Percentiles rank a stretch among this genome's conserved stretches.
Evolutionary conservation across 1,140 invertebrate genomes (phyloP).

Genomic region (Babylonia areolata): DNA sequence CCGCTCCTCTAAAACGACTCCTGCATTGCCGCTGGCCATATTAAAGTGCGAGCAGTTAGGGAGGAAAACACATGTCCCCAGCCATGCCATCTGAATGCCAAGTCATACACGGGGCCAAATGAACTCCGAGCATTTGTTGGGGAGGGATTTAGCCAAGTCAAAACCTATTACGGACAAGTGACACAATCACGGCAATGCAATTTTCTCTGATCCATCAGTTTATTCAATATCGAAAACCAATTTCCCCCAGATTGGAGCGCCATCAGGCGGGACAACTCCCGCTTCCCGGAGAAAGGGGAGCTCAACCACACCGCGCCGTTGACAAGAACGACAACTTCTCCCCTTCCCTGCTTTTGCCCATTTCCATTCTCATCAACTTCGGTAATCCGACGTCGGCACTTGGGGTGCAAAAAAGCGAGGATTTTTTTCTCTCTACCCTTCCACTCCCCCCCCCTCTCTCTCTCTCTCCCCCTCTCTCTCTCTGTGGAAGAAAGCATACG

Average conservation of each 20-base stretch:
- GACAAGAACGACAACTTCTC: neutral
- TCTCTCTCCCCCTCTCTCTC: too few species aligned
- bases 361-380: slow-evolving; percentile 38
- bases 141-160: slow-evolving; percentile 42
- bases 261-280: slow-evolving; percentile 33
- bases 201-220: slow-evolving; percentile 52
- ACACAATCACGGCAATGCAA: slow-evolving; percentile 51
- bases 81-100: slow-evolving; percentile 46
- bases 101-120: slow-evolving; percentile 49
- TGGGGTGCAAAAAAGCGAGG: slow-evolving; percentile 29
- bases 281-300: neutral
- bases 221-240: slow-evolving; percentile 56
- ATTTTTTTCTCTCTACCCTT: neutral
- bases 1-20: neutral
- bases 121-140: slow-evolving; percentile 47
- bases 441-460: too few species aligned
- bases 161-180: slow-evolving; percentile 50
- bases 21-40: neutral
- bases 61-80: slow-evolving; percentile 30
- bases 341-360: neutral
- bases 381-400: slow-evolving; percentile 27
- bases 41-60: slow-evolving; percentile 18
- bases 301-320: slow-evolving; percentile 29
- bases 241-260: slow-evolving; percentile 44
- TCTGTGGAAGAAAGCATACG: neutral